Conservation (phyloP, 2,113 vertebrate species). For the Ptyas mucosa region DNA sequence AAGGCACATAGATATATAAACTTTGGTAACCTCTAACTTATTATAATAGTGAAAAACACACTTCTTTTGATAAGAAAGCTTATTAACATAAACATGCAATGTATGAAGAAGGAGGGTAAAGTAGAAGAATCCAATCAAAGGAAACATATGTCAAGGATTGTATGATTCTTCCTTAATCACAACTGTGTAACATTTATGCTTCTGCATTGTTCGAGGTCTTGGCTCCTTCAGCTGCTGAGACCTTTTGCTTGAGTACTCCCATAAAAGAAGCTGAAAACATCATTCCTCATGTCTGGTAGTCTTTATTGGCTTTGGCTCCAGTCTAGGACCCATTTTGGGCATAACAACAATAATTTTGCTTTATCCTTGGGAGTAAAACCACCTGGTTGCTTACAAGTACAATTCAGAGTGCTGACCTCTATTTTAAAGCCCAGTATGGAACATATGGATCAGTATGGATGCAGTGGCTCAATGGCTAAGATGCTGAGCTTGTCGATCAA, state of each 20-base stretch:
- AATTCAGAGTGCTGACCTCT: neutral
- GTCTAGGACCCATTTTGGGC: neutral
- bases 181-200: neutral
- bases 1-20: neutral
- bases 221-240: neutral
- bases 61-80: neutral
- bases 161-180: neutral
- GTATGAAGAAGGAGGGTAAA: neutral
- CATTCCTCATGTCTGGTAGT: neutral
- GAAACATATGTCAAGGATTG: neutral
- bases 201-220: neutral
- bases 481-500: no score
- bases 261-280: neutral
- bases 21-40: neutral
- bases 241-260: neutral
- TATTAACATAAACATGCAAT: neutral
- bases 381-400: neutral
- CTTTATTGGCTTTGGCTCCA: neutral
- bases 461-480: no score
- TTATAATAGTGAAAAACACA: neutral
- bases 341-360: neutral
- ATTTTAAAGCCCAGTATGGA: neutral
- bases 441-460: no score
- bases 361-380: conserved; percentile 5
- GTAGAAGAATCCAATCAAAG: neutral